Conservation (phyloP, 2,113 vertebrate species). For the Nipponia nippon region DNA sequence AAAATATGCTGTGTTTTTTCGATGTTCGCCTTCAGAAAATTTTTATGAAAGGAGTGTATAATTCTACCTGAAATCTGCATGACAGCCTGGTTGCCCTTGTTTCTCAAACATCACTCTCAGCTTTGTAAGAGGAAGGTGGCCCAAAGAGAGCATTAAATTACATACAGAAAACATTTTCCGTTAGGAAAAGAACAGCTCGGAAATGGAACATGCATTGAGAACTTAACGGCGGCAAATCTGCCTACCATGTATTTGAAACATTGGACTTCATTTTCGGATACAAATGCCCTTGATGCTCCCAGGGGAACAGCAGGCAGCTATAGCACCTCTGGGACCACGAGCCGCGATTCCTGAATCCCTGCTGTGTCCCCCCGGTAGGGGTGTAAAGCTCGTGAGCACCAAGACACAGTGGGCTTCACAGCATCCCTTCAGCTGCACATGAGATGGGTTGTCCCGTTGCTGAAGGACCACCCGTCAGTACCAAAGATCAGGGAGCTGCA, state of each 20-base stretch:
- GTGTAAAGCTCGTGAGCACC: background rate
- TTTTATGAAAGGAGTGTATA: background rate
- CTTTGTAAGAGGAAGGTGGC: background rate
- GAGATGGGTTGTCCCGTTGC: background rate
- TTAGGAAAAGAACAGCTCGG: background rate
- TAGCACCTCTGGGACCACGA: background rate
- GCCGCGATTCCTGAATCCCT: background rate
- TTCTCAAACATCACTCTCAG: background rate
- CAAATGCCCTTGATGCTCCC: background rate
- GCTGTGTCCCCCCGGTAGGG: background rate
- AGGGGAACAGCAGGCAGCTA: background rate
- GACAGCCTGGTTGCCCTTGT: background rate
- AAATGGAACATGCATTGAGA: background rate
- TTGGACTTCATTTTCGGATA: background rate
- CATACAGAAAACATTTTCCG: background rate
- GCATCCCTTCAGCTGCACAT: background rate
- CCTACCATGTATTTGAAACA: background rate
- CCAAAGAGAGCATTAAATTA: background rate
- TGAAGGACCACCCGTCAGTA: background rate
- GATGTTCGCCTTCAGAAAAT: background rate
- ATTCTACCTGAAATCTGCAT: background rate
- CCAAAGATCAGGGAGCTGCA: background rate
- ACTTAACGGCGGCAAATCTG: background rate
- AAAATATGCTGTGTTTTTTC: background rate
- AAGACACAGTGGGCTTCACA: background rate